Evolutionary conservation across 2,113 vertebrate species (phyloP).

Genomic region (Heterocephalus glaber): DNA sequence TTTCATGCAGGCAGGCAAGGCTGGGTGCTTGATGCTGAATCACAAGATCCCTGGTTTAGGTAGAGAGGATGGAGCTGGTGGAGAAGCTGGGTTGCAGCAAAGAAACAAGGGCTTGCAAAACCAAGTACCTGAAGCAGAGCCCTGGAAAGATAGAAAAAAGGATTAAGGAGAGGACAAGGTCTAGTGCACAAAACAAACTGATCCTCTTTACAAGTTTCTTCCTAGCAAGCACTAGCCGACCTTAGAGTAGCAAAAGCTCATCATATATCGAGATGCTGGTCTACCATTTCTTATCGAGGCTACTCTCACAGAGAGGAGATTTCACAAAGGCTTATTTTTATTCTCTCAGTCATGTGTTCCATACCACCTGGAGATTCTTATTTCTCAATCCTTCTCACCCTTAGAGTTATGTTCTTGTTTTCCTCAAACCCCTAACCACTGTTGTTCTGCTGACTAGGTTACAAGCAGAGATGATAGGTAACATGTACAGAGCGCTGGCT

Average conservation of each 20-base stretch:
- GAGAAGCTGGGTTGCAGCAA: not conserved
- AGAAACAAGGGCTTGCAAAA: not conserved
- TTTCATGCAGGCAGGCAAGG: not conserved
- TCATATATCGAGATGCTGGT: not conserved
- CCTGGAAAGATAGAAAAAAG: not conserved
- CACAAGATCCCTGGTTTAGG: not conserved
- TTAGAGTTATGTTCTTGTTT: not conserved
- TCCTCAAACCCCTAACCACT: not conserved
- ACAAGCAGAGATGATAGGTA: not conserved
- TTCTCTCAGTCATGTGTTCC: not conserved
- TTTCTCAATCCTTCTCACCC: not conserved
- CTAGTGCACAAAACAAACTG: not conserved
- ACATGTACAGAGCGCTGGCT: not conserved
- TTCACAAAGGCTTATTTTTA: not conserved
- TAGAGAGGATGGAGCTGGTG: not conserved
- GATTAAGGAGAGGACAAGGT: not conserved
- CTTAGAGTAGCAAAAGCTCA: not conserved
- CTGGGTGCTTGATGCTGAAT: not conserved
- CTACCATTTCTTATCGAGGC: not conserved
- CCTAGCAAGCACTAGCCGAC: not conserved
- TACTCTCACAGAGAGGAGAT: not conserved
- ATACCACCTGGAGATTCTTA: not conserved
- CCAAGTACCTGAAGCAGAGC: not conserved
- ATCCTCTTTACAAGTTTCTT: not conserved
- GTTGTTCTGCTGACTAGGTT: not conserved